A percentile compares a stretch with the other conserved stretches of the same genome.
These are phyloP conservation scores for Belonocnema kinseyi DNA, from an alignment of 1,140 invertebrate genomes.

Conservation along the genomic window DNA sequence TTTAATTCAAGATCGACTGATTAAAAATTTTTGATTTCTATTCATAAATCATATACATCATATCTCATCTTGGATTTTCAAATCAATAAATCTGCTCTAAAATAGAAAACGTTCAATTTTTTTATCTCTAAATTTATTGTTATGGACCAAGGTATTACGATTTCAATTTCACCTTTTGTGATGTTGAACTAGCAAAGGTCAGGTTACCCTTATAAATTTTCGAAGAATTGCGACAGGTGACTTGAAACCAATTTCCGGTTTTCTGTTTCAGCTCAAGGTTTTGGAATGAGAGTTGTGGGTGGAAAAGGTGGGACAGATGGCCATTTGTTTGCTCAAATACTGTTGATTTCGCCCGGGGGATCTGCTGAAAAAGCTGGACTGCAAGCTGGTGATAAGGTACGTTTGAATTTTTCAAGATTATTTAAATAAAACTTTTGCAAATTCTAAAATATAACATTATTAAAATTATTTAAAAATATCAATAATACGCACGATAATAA, in stretches of 20 bases:
- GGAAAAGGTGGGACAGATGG: conserved; percentile 90
- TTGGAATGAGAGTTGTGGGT: conserved; percentile 94
- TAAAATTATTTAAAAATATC: too few species aligned
- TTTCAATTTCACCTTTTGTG: background rate
- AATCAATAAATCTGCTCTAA: too few species aligned
- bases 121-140: background rate
- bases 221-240: conserved; percentile 19
- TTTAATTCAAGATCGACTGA: too few species aligned
- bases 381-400: conserved; percentile 90
- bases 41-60: too few species aligned
- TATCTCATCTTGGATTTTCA: too few species aligned
- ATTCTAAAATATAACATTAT: background rate
- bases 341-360: conserved; percentile 92
- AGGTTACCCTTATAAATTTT: conserved; percentile 5
- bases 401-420: background rate
- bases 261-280: conserved; percentile 84
- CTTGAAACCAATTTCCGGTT: conserved; percentile 34
- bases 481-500: too few species aligned
- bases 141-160: background rate
- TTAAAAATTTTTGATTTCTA: too few species aligned
- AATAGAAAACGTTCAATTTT: too few species aligned
- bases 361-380: conserved; percentile 92
- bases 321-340: conserved; percentile 90
- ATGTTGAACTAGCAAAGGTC: background rate
- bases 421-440: background rate